Evolutionary conservation across 23 tunicate species (phyloP).

Genomic region (Corella eumyota): DNA sequence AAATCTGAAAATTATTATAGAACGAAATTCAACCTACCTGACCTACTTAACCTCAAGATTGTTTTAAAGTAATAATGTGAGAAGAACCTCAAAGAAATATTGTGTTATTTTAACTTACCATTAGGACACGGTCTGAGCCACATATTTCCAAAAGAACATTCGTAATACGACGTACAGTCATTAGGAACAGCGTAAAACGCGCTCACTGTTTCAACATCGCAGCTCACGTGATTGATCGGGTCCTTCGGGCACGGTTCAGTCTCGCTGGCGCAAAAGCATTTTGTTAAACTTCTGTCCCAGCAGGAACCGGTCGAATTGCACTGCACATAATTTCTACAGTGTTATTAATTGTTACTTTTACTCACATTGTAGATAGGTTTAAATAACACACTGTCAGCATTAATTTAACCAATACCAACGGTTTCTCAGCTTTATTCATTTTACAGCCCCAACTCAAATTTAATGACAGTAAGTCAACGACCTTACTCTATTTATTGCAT

Average conservation of each 20-base stretch:
- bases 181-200: constrained; percentile 8
- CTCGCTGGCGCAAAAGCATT: constrained; percentile 28
- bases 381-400: too few relatives aligned
- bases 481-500: background rate
- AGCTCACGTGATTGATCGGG: constrained; percentile 10
- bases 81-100: too few relatives aligned
- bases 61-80: too few relatives aligned
- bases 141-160: constrained; percentile 22
- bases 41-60: too few relatives aligned
- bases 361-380: too few relatives aligned
- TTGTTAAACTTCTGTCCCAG: constrained; percentile 45
- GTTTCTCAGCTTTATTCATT: too few relatives aligned
- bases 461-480: background rate
- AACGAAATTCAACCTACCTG: too few relatives aligned
- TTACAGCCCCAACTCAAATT: too few relatives aligned
- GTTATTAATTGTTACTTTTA: too few relatives aligned
- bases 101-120: constrained; percentile 21
- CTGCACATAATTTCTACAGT: too few relatives aligned
- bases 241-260: constrained; percentile 29
- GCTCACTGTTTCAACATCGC: constrained; percentile 2
- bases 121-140: constrained; percentile 18
- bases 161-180: constrained; percentile 23
- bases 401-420: background rate
- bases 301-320: constrained; percentile 26
- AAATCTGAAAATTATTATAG: too few relatives aligned